Base-by-base conservation (phyloP, 2,113 vertebrate genomes). In the Procavia capensis region DNA sequence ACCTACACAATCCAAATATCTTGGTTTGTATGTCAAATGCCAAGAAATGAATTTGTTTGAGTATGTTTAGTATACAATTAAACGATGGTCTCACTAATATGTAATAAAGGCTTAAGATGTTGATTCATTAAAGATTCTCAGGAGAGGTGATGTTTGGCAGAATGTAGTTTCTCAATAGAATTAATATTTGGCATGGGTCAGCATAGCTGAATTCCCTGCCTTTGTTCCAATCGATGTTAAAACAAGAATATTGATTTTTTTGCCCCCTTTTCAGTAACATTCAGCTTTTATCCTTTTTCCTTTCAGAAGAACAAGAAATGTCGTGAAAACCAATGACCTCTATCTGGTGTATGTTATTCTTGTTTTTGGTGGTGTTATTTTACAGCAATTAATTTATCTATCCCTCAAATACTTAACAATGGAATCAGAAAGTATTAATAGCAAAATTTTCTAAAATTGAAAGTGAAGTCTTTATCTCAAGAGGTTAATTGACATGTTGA, bases 11-110 rank as follows among this genome's bases (percentile, higher is more conserved):
- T 88, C 84, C 25, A 70, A 93, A 31, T 43, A 66, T 59, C 63
- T 36, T 80, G 36, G 3, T 90, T 84, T 89, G 11, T 85, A 76
- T 63, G 81, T 17, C 34, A 27, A 39, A 81, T 72, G 54, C 31
- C 93, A 43, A 83, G 54, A 80, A 95, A 64, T 66, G 13, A 80
- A 87, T 29, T 66, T 83, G 47, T 83, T 29, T 74, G 47, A 90
- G 9, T 61, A 85, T 68, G 64, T 72, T 88, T n/a, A 64, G 50
- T 74, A 64, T 76, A 97, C 63, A 90, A 94, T 85, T 90, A 95
- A 96, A 81, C 76, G 79, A 93, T 87, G 13, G 17, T 76, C 11
- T 50, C 88, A 7, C 34, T 92, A 79, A 78, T 81, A 70, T 91
- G 27, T 54, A 82, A 85, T 61, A 64, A 22, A 85, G 29, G 22